These are phyloP conservation scores for Oncopodura yosiiana DNA, from an alignment of 1,140 invertebrate genomes.

Conservation along the genomic window DNA sequence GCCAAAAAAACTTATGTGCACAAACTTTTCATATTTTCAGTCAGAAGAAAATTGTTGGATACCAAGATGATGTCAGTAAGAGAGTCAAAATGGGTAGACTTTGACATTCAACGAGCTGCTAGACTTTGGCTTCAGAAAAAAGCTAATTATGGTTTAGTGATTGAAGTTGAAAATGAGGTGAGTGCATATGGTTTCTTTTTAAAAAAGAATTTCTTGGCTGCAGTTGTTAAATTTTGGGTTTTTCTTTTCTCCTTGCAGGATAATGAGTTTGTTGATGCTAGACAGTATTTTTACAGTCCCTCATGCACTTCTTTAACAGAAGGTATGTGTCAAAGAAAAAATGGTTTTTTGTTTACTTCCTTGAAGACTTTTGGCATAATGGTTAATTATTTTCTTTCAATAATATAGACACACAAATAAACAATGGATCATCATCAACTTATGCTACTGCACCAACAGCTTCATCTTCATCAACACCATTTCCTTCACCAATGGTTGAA, in stretches of 20 bases:
- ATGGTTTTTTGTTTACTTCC: too few relatives aligned
- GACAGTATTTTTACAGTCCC: slow-evolving; percentile 46
- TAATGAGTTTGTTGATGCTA: slow-evolving; percentile 44
- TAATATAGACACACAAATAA: too few relatives aligned
- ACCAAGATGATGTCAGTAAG: slow-evolving; percentile 44
- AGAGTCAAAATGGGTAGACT: slow-evolving; percentile 40
- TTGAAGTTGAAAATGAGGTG: slow-evolving; percentile 54
- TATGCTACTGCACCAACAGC: too few relatives aligned
- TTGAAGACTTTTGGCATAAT: too few relatives aligned
- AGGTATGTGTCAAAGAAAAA: too few relatives aligned
- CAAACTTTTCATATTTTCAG: slow-evolving; percentile 35
- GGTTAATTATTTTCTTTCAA: too few relatives aligned
- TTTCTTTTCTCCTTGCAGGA: too few relatives aligned
- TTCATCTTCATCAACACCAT: too few relatives aligned
- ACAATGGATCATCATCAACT: too few relatives aligned
- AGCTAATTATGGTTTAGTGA: slow-evolving; percentile 49
- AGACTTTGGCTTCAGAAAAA: slow-evolving; percentile 38
- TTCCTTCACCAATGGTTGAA: slow-evolving; percentile 1
- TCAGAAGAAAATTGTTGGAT: slow-evolving; percentile 48
- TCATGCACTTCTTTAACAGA: slow-evolving; percentile 41
- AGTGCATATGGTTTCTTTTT: too few relatives aligned
- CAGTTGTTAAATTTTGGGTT: too few relatives aligned
- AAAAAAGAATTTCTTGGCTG: too few relatives aligned
- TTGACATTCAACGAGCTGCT: slow-evolving; percentile 39
- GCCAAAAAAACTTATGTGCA: neutral